phyloP scores from a whole-genome alignment of 2,797 vertebrate genomes.

The Anniella stebbinsi region DNA sequence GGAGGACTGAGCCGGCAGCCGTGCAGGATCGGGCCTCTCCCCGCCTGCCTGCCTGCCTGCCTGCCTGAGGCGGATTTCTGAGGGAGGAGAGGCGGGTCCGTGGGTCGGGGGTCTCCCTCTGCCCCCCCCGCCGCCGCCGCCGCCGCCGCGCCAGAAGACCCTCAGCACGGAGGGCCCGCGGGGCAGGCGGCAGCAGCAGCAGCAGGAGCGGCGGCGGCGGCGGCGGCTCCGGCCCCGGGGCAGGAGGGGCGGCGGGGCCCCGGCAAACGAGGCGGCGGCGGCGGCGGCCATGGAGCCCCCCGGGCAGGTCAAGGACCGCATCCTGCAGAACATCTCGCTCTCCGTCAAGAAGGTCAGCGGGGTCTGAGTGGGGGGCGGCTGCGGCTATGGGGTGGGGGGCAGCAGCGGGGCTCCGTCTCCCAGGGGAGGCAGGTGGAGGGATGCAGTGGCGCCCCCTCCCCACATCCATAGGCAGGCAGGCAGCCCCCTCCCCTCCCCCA shows the following conservation, averaged over 20 bases:
- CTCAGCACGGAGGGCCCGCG: slow-evolving; percentile 79
- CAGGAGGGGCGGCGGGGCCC: slow-evolving; percentile 61
- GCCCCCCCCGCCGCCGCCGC: not conserved
- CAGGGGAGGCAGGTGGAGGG: rapidly evolving
- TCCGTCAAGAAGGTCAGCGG: slow-evolving; percentile 95
- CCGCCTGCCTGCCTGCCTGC: too few species aligned
- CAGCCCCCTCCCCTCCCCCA: too few species aligned
- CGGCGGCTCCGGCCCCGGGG: slow-evolving; percentile 48
- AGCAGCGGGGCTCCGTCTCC: too few species aligned
- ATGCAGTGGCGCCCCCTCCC: too few species aligned
- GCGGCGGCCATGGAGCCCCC: slow-evolving; percentile 87
- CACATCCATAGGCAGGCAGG: too few species aligned
- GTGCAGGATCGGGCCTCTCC: too few species aligned
- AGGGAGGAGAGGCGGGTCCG: slow-evolving; percentile 2
- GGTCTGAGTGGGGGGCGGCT: not conserved
- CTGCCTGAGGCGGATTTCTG: not conserved
- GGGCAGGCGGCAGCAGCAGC: slow-evolving; percentile 55
- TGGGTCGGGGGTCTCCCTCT: slow-evolving; percentile 24
- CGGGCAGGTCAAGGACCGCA: slow-evolving; percentile 95
- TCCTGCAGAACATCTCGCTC: slow-evolving; percentile 95
- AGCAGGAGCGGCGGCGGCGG: slow-evolving; percentile 63
- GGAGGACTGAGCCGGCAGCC: not conserved
- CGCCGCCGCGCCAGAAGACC: slow-evolving; percentile 81
- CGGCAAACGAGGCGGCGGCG: slow-evolving; percentile 23
- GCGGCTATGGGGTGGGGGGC: rapidly evolving